phyloP scores from a whole-genome alignment of 1,140 invertebrate genomes.

The Drosophila repleta region DNA sequence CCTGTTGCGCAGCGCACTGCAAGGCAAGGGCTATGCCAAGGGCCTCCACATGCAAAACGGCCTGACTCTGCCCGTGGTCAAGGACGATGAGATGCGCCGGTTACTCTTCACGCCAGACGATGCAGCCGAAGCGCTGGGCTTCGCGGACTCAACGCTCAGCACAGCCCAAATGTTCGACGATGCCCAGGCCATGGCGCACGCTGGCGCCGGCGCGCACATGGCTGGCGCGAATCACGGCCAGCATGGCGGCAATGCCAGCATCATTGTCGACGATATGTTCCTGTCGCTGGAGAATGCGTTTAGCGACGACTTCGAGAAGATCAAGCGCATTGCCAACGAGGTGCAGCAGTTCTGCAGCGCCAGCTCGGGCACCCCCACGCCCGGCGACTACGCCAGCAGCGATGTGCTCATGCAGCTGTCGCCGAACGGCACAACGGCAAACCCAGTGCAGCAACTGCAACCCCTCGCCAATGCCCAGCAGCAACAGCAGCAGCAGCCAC shows the following conservation, averaged over 20 bases:
- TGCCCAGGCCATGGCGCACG: constrained; percentile 55
- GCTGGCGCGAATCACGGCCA: constrained; percentile 35
- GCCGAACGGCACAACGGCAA: constrained; percentile 36
- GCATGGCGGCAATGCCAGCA: constrained; percentile 74
- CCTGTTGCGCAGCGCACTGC: constrained; percentile 90
- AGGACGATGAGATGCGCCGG: constrained; percentile 84
- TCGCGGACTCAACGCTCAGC: constrained; percentile 76
- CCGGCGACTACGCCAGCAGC: constrained; percentile 53
- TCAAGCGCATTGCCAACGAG: constrained; percentile 90
- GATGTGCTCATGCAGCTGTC: constrained; percentile 80
- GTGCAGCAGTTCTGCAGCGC: constrained; percentile 88
- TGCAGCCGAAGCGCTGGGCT: constrained; percentile 74
- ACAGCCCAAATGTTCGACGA: constrained; percentile 81
- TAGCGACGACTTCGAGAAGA: constrained; percentile 89
- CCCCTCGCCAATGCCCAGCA: constrained; percentile 50
- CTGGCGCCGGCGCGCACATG: constrained; percentile 33
- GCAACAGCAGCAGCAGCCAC: constrained; percentile 80
- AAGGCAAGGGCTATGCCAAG: constrained; percentile 87
- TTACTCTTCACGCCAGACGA: constrained; percentile 83
- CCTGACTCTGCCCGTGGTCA: constrained; percentile 83
- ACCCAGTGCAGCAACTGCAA: constrained; percentile 31
- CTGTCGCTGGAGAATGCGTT: constrained; percentile 88
- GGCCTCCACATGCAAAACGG: constrained; percentile 86
- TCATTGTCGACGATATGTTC: constrained; percentile 88
- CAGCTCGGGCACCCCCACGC: constrained; percentile 68